These are phyloP conservation scores for Helobdella robusta DNA, from an alignment of 2,888 invertebrate genomes.

Conservation along the genomic window DNA sequence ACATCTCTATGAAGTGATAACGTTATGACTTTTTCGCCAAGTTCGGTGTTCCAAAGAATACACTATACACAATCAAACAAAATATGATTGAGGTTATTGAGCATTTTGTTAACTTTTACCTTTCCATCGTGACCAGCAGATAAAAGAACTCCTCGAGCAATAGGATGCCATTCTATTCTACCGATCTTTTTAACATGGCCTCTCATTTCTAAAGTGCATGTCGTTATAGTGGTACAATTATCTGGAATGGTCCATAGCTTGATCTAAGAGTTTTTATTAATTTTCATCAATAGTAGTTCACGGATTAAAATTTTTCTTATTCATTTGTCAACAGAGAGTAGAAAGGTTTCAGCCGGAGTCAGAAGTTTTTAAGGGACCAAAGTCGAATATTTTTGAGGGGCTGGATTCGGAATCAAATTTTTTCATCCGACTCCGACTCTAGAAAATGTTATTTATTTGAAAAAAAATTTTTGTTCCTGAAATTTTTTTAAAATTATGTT, in stretches of 20 bases:
- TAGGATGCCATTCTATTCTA: slow-evolving; percentile 88
- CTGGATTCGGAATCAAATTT: too few relatives aligned
- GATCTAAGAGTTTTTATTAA: slow-evolving; percentile 48
- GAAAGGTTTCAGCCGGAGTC: too few relatives aligned
- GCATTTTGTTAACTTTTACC: slow-evolving; percentile 41
- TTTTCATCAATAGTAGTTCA: background rate
- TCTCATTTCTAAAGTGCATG: slow-evolving; percentile 81
- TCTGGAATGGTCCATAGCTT: slow-evolving; percentile 94
- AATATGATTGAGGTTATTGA: background rate
- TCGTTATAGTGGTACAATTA: slow-evolving; percentile 75
- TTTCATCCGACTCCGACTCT: too few relatives aligned
- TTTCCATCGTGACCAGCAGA: slow-evolving; percentile 62
- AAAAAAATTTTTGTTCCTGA: too few relatives aligned
- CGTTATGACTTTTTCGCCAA: slow-evolving; percentile 68
- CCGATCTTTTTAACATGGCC: slow-evolving; percentile 86
- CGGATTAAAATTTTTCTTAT: background rate
- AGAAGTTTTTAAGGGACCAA: too few relatives aligned
- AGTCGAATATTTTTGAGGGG: too few relatives aligned
- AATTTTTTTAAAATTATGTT: too few relatives aligned
- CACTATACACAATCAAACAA: slow-evolving; percentile 53
- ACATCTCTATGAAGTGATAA: slow-evolving; percentile 86
- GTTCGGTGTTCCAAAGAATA: slow-evolving; percentile 84
- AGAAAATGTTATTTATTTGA: too few relatives aligned
- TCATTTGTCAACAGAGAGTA: too few relatives aligned
- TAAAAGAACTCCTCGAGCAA: slow-evolving; percentile 82